Conservation (phyloP, 37 sponge, comb jelly and placozoan species). For the Cladorhizidae sp. region DNA sequence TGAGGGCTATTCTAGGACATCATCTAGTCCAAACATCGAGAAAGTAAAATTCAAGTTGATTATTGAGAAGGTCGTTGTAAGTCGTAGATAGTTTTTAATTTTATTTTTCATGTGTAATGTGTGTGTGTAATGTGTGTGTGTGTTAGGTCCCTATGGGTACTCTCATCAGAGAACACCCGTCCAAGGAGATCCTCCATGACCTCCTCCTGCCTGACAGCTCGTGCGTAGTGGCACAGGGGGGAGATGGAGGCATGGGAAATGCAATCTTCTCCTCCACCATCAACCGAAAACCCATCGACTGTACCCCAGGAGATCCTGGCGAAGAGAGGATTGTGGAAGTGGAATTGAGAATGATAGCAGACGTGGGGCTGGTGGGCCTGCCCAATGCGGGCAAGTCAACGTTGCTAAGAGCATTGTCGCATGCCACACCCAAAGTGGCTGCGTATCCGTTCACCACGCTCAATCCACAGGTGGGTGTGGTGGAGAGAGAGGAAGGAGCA, state of each 20-base stretch:
- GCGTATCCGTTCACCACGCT: conserved; percentile 98
- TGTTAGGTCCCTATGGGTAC: conserved; percentile 88
- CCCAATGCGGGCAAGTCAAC: conserved; percentile 99
- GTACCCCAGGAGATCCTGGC: conserved; percentile 69
- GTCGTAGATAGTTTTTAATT: too few species aligned
- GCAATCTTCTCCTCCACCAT: conserved; percentile 34
- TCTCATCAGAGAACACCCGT: conserved; percentile 60
- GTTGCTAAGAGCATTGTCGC: conserved; percentile 82
- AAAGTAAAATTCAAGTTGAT: too few species aligned
- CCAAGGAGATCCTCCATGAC: conserved; percentile 68
- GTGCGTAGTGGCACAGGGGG: conserved; percentile 71
- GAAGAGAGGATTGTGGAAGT: conserved; percentile 60
- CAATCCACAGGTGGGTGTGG: conserved; percentile 92
- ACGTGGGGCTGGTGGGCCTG: conserved; percentile 95
- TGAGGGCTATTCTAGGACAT: too few species aligned
- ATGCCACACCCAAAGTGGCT: conserved; percentile 89
- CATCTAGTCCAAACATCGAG: too few species aligned
- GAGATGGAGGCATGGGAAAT: conserved; percentile 87
- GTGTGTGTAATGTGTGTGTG: neutral
- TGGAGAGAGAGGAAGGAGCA: conserved; percentile 60
- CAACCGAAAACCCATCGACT: conserved; percentile 21
- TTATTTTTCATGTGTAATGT: too few species aligned
- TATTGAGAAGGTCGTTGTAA: too few species aligned
- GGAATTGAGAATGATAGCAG: conserved; percentile 94
- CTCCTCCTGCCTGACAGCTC: conserved; percentile 37